A percentile compares a stretch with the other conserved stretches of the same genome.
These are phyloP conservation scores for Eupithecia subumbrata DNA, from an alignment of 2,888 invertebrate species.

Conservation along the genomic window DNA sequence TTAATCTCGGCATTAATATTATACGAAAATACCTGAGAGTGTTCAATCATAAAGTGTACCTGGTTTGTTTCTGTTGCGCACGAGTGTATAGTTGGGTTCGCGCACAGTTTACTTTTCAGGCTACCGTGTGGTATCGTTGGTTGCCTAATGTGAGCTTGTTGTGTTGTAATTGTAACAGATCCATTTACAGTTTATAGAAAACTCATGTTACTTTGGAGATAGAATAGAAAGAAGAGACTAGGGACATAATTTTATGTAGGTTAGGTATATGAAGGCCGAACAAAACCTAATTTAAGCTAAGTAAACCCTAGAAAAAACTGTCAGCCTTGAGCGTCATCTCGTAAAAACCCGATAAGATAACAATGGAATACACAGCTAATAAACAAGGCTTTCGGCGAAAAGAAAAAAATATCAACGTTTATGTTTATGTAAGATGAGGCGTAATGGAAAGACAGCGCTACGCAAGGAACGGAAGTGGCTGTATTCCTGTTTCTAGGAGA, in stretches of 20 bases:
- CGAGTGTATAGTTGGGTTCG: conserved; percentile 61
- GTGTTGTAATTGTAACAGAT: conserved; percentile 45
- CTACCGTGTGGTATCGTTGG: conserved; percentile 58
- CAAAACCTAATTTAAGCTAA: conserved; percentile 37
- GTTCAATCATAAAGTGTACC: conserved; percentile 82
- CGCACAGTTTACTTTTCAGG: conserved; percentile 63
- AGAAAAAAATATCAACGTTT: conserved; percentile 52
- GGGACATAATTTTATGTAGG: background rate
- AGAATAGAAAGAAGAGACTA: background rate
- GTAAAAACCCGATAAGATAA: conserved; percentile 44
- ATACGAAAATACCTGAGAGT: conserved; percentile 75
- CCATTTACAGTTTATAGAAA: conserved; percentile 43
- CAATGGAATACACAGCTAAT: conserved; percentile 38
- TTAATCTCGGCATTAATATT: conserved; percentile 79
- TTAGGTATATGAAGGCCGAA: background rate
- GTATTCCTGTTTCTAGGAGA: conserved; percentile 65
- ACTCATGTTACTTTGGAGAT: background rate
- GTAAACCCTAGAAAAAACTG: conserved; percentile 36
- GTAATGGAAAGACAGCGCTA: conserved; percentile 63
- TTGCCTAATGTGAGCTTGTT: conserved; percentile 54
- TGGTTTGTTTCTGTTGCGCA: conserved; percentile 81
- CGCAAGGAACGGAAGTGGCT: conserved; percentile 70
- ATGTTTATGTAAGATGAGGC: conserved; percentile 55
- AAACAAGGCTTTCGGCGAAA: conserved; percentile 45
- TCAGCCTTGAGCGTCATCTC: conserved; percentile 37